Conservation (phyloP, 2,888 invertebrate species). For the Xylocampa areola region DNA sequence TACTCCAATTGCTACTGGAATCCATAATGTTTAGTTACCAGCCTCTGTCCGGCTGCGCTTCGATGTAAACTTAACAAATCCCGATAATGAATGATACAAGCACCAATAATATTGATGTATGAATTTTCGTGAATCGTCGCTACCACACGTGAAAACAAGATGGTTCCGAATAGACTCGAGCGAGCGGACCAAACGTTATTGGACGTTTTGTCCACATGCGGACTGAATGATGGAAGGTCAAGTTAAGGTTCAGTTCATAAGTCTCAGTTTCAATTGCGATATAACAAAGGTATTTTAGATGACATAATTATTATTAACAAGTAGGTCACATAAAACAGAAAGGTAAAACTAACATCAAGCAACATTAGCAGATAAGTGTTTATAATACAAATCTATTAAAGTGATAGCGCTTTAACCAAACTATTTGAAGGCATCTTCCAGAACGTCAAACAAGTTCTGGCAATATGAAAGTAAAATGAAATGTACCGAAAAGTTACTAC, state of each 20-base stretch:
- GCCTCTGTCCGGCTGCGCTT: slow-evolving; percentile 47
- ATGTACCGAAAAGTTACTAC: slow-evolving; percentile 31
- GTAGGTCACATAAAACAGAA: slow-evolving; percentile 46
- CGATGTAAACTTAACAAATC: slow-evolving; percentile 25
- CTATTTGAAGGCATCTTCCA: slow-evolving; percentile 51
- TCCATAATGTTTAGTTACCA: slow-evolving; percentile 69
- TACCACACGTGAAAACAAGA: slow-evolving; percentile 42
- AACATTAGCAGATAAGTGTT: slow-evolving; percentile 60
- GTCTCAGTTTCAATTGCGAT: slow-evolving; percentile 26
- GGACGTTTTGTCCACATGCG: slow-evolving; percentile 21
- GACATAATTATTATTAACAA: slow-evolving; percentile 42
- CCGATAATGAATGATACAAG: slow-evolving; percentile 53
- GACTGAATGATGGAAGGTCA: slow-evolving; percentile 20
- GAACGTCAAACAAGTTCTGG: slow-evolving; percentile 20
- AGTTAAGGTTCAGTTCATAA: slow-evolving; percentile 27
- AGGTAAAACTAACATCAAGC: slow-evolving; percentile 62
- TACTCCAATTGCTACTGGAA: slow-evolving; percentile 88
- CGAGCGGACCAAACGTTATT: slow-evolving; percentile 30
- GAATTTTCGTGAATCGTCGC: slow-evolving; percentile 38
- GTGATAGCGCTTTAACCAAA: slow-evolving; percentile 47
- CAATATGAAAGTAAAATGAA: slow-evolving; percentile 35
- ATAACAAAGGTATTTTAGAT: slow-evolving; percentile 24
- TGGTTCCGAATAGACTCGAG: slow-evolving; percentile 40
- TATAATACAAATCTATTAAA: slow-evolving; percentile 56
- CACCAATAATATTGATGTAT: slow-evolving; percentile 47